These are phyloP conservation scores for Carassius auratus DNA, from an alignment of 2,113 vertebrate genomes.

Conservation along the genomic window DNA sequence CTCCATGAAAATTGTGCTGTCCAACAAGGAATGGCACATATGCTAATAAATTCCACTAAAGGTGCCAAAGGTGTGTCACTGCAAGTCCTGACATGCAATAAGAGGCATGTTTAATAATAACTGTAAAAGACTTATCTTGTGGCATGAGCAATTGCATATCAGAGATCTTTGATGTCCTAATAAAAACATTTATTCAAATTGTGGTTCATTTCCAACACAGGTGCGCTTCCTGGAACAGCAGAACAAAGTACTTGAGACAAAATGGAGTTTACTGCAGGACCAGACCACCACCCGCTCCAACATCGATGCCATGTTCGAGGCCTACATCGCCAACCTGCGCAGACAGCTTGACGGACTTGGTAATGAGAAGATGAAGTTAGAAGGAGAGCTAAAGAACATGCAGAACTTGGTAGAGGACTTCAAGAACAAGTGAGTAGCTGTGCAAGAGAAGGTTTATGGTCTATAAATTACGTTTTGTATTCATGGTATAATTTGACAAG, in stretches of 20 bases:
- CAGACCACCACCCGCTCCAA: slow-evolving; percentile 79
- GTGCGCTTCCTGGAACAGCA: slow-evolving; percentile 94
- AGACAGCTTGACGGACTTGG: slow-evolving; percentile 84
- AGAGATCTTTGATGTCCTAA: neutral
- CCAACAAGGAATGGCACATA: neutral
- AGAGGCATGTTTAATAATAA: neutral
- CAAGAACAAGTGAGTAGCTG: slow-evolving; percentile 86
- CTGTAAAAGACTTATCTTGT: neutral
- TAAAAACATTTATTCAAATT: neutral
- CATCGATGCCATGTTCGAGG: slow-evolving; percentile 87
- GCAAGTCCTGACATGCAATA: neutral
- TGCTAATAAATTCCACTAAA: neutral
- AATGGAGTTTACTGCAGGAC: slow-evolving; percentile 89
- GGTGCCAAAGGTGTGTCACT: neutral
- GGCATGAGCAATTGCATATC: neutral
- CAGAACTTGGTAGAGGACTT: slow-evolving; percentile 89
- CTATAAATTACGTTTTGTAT: neutral
- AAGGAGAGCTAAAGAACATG: slow-evolving; percentile 87
- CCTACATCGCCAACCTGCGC: slow-evolving; percentile 83
- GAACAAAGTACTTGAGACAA: slow-evolving; percentile 97
- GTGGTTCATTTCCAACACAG: slow-evolving; percentile 59
- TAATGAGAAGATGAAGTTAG: slow-evolving; percentile 84
- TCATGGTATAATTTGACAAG: neutral
- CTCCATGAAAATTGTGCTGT: neutral
- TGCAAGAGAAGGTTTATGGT: neutral